Conservation (phyloP, 2,113 vertebrate species). For the Dendropsophus ebraccatus region DNA sequence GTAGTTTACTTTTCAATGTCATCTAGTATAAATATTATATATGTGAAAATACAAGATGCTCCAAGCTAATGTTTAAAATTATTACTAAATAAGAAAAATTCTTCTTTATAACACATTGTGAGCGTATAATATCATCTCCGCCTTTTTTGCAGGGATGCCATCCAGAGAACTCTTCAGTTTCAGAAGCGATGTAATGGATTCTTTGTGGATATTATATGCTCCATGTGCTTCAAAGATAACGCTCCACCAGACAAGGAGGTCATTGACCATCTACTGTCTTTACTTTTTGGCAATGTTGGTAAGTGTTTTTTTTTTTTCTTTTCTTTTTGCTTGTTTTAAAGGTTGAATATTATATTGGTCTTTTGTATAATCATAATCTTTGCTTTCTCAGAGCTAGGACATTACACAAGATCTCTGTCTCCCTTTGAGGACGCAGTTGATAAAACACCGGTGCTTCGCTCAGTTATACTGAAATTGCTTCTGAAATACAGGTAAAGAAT, state of each 20-base stretch:
- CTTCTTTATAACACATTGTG: too few relatives aligned
- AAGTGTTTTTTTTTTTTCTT: conserved; percentile 51
- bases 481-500: conserved; percentile 88
- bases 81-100: too few relatives aligned
- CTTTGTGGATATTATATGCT: conserved; percentile 90
- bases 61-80: too few relatives aligned
- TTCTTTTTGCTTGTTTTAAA: not conserved
- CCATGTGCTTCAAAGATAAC: conserved; percentile 92
- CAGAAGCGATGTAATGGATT: conserved; percentile 87
- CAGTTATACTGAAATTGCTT: conserved; percentile 89
- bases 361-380: not conserved
- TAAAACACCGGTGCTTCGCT: conserved; percentile 89
- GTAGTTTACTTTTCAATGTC: not conserved
- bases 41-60: too few relatives aligned
- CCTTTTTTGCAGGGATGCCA: conserved; percentile 65
- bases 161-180: conserved; percentile 76
- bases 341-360: not conserved
- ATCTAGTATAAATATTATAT: not conserved
- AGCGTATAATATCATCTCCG: not conserved
- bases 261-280: conserved; percentile 76
- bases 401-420: conserved; percentile 85
- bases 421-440: conserved; percentile 90
- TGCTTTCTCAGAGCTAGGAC: conserved; percentile 62
- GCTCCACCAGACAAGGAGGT: conserved; percentile 78
- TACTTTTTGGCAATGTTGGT: conserved; percentile 77